Percentiles rank a stretch among this genome's conserved stretches.
These are phyloP conservation scores for Procambarus virginalis DNA, from an alignment of 1,140 invertebrate genomes.

Conservation along the genomic window DNA sequence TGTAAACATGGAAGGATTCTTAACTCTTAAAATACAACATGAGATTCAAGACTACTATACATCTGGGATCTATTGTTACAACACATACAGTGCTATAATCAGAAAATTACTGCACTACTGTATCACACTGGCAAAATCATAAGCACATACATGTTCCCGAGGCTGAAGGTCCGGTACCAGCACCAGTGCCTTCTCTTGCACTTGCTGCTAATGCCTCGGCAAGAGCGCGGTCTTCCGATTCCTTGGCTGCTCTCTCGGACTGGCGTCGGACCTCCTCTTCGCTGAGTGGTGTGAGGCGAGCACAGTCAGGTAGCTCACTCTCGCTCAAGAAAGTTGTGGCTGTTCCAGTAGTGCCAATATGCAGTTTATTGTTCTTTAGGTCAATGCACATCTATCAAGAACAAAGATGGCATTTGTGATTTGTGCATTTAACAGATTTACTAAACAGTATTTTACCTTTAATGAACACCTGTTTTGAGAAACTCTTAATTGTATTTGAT, in stretches of 20 bases:
- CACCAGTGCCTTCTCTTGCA: slow-evolving; percentile 72
- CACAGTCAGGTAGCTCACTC: slow-evolving; percentile 85
- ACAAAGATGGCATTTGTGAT: background rate
- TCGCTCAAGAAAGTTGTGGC: slow-evolving; percentile 93
- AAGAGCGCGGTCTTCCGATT: slow-evolving; percentile 80
- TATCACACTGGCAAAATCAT: no score
- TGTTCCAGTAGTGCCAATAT: slow-evolving; percentile 96
- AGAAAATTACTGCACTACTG: no score
- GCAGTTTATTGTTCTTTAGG: slow-evolving; percentile 89
- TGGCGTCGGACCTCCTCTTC: slow-evolving; percentile 72
- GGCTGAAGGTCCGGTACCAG: background rate
- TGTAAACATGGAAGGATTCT: no score
- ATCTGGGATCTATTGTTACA: no score
- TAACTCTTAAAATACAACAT: no score
- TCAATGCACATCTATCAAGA: slow-evolving; percentile 90
- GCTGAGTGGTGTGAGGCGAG: slow-evolving; percentile 75
- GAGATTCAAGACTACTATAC: no score
- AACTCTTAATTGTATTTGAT: no score
- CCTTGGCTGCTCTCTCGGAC: slow-evolving; percentile 70
- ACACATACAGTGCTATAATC: no score
- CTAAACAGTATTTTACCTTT: no score
- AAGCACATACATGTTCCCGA: background rate
- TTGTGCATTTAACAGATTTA: background rate
- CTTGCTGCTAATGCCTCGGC: slow-evolving; percentile 80
- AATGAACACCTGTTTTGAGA: no score